These are phyloP conservation scores for Actenoides hombroni DNA, from an alignment of 2,113 vertebrate genomes.

Conservation along the genomic window DNA sequence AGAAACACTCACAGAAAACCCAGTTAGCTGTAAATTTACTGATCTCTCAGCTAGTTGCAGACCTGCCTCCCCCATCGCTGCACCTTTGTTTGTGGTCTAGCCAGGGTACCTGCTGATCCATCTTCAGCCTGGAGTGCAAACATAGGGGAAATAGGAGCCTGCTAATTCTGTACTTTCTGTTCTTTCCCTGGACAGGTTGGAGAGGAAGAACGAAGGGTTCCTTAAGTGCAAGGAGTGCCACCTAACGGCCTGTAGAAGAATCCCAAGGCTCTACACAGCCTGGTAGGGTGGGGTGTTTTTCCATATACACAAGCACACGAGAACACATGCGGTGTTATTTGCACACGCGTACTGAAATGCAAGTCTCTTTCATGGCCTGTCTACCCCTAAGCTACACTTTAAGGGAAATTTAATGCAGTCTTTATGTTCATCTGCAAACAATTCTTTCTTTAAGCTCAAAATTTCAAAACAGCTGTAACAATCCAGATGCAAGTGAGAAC, in stretches of 20 bases:
- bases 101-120: neutral
- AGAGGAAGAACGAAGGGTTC: neutral
- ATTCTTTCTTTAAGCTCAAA: neutral
- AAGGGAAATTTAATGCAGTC: neutral
- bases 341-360: neutral
- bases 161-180: neutral
- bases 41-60: neutral
- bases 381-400: neutral
- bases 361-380: no score
- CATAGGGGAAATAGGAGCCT: neutral
- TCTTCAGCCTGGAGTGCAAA: neutral
- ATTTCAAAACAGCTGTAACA: neutral
- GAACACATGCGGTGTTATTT: fast-evolving
- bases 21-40: neutral
- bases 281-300: fast-evolving
- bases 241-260: neutral
- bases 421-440: neutral
- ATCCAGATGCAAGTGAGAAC: neutral
- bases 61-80: fast-evolving
- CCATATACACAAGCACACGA: fast-evolving
- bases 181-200: fast-evolving
- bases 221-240: neutral
- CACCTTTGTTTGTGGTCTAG: neutral
- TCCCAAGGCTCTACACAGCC: neutral
- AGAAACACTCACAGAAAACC: neutral